phyloP scores from a whole-genome alignment of 1,140 invertebrate species.

The Plectus sambesii region DNA sequence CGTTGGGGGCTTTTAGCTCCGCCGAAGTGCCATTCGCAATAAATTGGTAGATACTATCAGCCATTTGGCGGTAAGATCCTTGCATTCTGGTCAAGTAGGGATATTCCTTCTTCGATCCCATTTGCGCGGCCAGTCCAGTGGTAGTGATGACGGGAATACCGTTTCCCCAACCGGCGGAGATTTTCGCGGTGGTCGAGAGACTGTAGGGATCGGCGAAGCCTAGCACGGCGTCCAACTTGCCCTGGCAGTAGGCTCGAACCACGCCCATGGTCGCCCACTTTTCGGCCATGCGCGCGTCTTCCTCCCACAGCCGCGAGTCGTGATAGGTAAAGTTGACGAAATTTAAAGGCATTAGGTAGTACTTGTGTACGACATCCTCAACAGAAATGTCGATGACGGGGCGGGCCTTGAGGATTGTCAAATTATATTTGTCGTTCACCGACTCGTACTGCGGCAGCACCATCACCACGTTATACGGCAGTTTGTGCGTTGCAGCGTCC shows the following conservation, averaged over 20 bases:
- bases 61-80: constrained; percentile 64
- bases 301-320: constrained; percentile 37
- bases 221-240: constrained; percentile 49
- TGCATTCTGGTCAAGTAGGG: constrained; percentile 71
- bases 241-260: constrained; percentile 32
- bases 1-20: constrained; percentile 7
- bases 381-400: constrained; percentile 45
- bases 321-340: constrained; percentile 39
- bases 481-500: constrained; percentile 9
- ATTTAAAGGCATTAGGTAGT: constrained; percentile 26
- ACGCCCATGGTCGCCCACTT: constrained; percentile 24
- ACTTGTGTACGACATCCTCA: constrained; percentile 28
- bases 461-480: constrained; percentile 37
- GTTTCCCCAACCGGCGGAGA: constrained; percentile 63
- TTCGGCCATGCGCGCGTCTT: constrained; percentile 36
- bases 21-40: constrained; percentile 29
- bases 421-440: constrained; percentile 40
- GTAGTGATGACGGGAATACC: constrained; percentile 71
- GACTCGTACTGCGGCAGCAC: constrained; percentile 34
- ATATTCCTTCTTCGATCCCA: constrained; percentile 60
- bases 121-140: constrained; percentile 66
- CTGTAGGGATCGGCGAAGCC: constrained; percentile 82
- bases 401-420: constrained; percentile 36
- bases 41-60: constrained; percentile 46
- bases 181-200: constrained; percentile 73